phyloP scores from a whole-genome alignment of 2,888 invertebrate species.

The Phengaris alcon region DNA sequence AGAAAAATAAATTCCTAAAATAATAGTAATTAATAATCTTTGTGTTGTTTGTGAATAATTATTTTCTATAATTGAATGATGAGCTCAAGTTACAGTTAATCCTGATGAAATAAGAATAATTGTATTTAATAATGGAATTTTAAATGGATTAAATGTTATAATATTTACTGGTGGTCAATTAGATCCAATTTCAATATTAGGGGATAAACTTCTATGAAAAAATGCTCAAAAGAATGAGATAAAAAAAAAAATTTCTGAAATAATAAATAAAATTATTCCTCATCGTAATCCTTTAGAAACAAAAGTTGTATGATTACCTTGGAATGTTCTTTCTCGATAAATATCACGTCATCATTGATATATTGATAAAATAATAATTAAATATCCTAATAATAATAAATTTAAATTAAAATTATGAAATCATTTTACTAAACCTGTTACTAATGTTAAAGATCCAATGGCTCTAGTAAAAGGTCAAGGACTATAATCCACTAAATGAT shows the following conservation, averaged over 20 bases:
- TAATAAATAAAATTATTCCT: conserved; percentile 87
- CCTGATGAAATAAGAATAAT: conserved; percentile 85
- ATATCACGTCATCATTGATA: conserved; percentile 86
- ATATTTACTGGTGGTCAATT: conserved; percentile 83
- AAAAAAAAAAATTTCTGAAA: conserved; percentile 83
- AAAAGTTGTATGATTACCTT: conserved; percentile 81
- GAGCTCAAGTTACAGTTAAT: conserved; percentile 81
- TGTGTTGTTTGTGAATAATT: conserved; percentile 61
- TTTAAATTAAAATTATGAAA: conserved; percentile 77
- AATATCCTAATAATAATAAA: conserved; percentile 73
- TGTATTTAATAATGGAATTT: conserved; percentile 86
- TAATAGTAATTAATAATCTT: conserved; percentile 63
- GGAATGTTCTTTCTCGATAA: conserved; percentile 82
- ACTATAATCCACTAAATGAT: conserved; percentile 82
- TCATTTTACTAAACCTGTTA: conserved; percentile 81
- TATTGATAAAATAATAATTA: conserved; percentile 72
- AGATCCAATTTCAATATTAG: conserved; percentile 62
- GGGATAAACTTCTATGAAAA: conserved; percentile 71
- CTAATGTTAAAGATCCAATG: conserved; percentile 77
- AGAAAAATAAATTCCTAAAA: conserved; percentile 80
- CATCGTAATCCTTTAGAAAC: conserved; percentile 81
- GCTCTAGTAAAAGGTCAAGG: conserved; percentile 83
- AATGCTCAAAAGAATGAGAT: conserved; percentile 80
- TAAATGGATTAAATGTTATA: conserved; percentile 82
- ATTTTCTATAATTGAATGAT: conserved; percentile 61